Conservation (phyloP, 1,140 invertebrate species). For the Zelostemma sp. region DNA sequence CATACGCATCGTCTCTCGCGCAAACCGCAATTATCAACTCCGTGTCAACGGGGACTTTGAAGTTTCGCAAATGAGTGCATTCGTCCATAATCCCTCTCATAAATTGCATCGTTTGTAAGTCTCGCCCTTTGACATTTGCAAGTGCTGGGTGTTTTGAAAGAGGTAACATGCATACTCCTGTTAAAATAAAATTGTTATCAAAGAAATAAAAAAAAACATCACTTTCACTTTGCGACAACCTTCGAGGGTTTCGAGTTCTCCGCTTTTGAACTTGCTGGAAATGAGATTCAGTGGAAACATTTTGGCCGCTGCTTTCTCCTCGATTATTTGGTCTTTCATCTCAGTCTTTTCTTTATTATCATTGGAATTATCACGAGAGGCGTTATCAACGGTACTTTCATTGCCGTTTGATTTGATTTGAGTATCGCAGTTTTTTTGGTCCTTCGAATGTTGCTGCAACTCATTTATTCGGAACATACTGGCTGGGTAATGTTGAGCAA, state of each 20-base stretch:
- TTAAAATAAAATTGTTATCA: constrained; percentile 4
- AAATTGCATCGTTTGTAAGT: constrained; percentile 88
- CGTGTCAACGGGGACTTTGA: constrained; percentile 87
- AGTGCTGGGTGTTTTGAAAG: constrained; percentile 56
- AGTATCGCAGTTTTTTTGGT: constrained; percentile 14
- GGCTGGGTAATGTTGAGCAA: constrained; percentile 81
- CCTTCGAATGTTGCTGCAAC: constrained; percentile 49
- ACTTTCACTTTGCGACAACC: no score
- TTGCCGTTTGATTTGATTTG: constrained; percentile 12
- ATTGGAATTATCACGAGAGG: not conserved
- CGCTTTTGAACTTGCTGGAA: constrained; percentile 61
- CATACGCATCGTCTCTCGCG: constrained; percentile 92
- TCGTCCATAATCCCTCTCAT: constrained; percentile 99
- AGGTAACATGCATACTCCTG: constrained; percentile 62
- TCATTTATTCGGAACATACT: constrained; percentile 67
- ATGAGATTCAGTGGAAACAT: constrained; percentile 65
- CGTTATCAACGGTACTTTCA: constrained; percentile 10
- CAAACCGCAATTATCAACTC: constrained; percentile 88
- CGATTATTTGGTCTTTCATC: constrained; percentile 31
- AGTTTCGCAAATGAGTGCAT: constrained; percentile 96
- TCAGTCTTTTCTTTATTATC: constrained; percentile 25
- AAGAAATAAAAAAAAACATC: no score
- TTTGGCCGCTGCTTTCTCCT: constrained; percentile 61
- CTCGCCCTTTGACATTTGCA: constrained; percentile 64
- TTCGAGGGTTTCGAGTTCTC: no score